These are phyloP conservation scores for Syngnathus acus DNA, from an alignment of 2,797 vertebrate species.

Conservation along the genomic window DNA sequence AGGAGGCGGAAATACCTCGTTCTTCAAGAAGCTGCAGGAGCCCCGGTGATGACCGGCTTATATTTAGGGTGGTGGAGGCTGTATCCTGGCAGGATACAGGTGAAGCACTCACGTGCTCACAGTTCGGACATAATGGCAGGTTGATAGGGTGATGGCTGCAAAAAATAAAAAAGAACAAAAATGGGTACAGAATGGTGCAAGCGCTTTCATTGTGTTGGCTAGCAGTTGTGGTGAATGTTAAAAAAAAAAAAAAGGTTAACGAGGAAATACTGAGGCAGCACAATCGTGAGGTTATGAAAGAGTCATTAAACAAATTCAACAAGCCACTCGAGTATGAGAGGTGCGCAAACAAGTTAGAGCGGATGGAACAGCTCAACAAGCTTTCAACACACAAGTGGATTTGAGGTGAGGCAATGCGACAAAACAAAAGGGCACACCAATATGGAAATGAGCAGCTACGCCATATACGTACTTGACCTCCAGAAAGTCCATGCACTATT, in stretches of 20 bases:
- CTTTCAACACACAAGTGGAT: neutral
- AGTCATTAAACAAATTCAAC: neutral
- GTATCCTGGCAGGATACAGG: conserved; percentile 25
- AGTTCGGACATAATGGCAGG: conserved; percentile 74
- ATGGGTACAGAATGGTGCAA: conserved; percentile 10
- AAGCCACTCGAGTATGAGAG: neutral
- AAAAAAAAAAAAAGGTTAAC: conserved; percentile 13
- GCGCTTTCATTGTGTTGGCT: neutral
- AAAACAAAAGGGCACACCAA: neutral
- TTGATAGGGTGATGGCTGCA: conserved; percentile 70
- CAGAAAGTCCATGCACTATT: neutral
- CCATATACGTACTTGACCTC: neutral
- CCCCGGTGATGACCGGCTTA: conserved; percentile 50
- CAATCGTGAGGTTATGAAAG: conserved; percentile 9
- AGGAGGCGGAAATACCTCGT: conserved; percentile 68
- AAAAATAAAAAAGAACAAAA: conserved; percentile 5
- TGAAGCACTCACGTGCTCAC: conserved; percentile 68
- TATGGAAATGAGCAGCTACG: neutral
- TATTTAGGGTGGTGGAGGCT: conserved; percentile 17
- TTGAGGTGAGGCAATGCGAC: neutral
- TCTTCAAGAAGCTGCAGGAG: conserved; percentile 71
- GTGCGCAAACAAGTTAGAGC: neutral
- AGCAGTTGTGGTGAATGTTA: neutral
- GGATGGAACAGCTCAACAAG: neutral
- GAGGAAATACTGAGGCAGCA: neutral